phyloP scores from a whole-genome alignment of 2,888 invertebrate species.

The Xylota sylvarum region DNA sequence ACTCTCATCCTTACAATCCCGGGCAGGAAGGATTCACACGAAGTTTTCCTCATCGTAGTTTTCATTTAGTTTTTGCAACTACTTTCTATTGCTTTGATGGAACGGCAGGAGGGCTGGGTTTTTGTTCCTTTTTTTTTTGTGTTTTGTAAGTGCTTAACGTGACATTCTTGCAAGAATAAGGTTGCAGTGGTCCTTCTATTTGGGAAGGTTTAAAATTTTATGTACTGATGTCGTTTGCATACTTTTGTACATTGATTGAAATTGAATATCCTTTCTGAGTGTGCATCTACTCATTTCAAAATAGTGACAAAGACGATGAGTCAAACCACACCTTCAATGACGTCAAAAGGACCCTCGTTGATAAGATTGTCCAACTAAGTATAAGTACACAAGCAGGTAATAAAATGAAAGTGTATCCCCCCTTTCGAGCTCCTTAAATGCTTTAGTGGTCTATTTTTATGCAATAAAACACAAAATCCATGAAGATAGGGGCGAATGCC shows the following conservation, averaged over 20 bases:
- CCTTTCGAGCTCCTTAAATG: background rate
- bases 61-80: background rate
- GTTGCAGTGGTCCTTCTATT: background rate
- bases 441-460: background rate
- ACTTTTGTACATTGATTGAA: constrained; percentile 1
- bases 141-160: constrained; percentile 18
- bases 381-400: background rate
- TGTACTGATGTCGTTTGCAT: background rate
- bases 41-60: constrained; percentile 6
- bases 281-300: background rate
- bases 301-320: background rate
- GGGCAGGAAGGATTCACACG: constrained; percentile 8
- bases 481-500: constrained; percentile 9
- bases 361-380: background rate
- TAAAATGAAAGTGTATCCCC: background rate
- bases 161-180: constrained; percentile 6
- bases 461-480: constrained; percentile 22
- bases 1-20: background rate
- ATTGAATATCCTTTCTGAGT: background rate
- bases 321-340: background rate
- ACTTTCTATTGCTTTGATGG: background rate
- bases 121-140: background rate
- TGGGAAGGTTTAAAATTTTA: background rate
- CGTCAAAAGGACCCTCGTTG: background rate
- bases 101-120: background rate